A percentile compares a stretch with the other conserved stretches of the same genome.
These are phyloP conservation scores for Drosophila carrolli DNA, from an alignment of 1,140 invertebrate genomes.

Conservation along the genomic window DNA sequence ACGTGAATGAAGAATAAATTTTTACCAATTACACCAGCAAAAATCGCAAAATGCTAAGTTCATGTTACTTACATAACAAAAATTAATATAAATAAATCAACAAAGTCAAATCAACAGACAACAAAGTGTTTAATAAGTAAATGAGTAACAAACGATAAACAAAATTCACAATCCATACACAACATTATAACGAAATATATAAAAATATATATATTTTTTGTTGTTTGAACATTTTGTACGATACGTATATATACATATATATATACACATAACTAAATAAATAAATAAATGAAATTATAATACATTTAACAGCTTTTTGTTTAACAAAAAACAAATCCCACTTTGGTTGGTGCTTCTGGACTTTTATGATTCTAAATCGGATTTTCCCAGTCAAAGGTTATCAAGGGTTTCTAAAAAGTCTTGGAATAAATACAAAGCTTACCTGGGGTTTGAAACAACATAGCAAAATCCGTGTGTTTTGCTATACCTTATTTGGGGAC, in stretches of 20 bases:
- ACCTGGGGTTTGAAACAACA: background rate
- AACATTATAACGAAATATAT: slow-evolving; percentile 50
- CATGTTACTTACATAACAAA: slow-evolving; percentile 40
- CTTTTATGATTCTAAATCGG: no score
- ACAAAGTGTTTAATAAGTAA: slow-evolving; percentile 34
- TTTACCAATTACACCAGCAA: slow-evolving; percentile 38
- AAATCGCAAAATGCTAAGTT: slow-evolving; percentile 21
- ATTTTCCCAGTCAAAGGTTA: no score
- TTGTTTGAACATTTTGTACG: slow-evolving; percentile 65
- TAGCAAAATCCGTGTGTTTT: no score
- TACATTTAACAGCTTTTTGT: slow-evolving; percentile 10
- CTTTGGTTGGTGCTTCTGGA: no score
- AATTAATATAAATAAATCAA: slow-evolving; percentile 44
- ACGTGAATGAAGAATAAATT: slow-evolving; percentile 17
- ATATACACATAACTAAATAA: slow-evolving; percentile 66
- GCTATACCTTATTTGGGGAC: no score
- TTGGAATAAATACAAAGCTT: no score
- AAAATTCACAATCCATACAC: slow-evolving; percentile 47
- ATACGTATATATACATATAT: slow-evolving; percentile 57
- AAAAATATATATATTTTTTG: slow-evolving; percentile 57
- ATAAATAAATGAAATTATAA: slow-evolving; percentile 64
- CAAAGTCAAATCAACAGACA: slow-evolving; percentile 32
- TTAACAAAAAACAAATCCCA: background rate
- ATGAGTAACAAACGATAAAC: slow-evolving; percentile 34
- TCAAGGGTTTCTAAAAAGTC: no score